Base-by-base conservation (phyloP, 2,113 vertebrate genomes). In the Crypturellus undulatus region DNA sequence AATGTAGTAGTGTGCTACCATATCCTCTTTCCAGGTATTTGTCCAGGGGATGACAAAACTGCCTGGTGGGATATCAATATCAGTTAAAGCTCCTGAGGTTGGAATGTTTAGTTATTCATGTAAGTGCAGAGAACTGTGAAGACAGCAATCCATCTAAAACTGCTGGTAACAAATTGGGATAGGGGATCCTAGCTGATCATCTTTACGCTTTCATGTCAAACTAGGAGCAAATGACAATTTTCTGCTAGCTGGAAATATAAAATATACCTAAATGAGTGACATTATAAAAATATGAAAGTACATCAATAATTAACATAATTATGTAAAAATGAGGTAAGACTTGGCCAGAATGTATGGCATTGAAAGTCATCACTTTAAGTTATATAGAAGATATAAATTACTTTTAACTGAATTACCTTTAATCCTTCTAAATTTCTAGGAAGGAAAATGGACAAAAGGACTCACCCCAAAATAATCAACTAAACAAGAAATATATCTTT, bases 1-100 rank as follows among this genome's bases (percentile, higher is more conserved):
- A 52, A 6, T 12, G 26, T 26, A 63, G 1, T 32, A 40, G 32
- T 56, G 12, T 78, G 36, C 42, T 71, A 8, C 8, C 1, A 0
- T 22, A 8, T 52, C 30, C 40, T 51, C 40, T 45, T 16, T 42
- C 14, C 13, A 86, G 79, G 56, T 12, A 17, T 3, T 11, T 45
- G 79, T 68, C 52, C 45, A 83, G 63, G 47, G 68, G 18, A 45
- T 45, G 68, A 71, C 32, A 94, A 64, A 93, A 38, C n/a, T 84
- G 64, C 16, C 28, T 92, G 54, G 51, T 25, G 42, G 18, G 42
- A 64, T 78, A 76, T 84, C 72, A 82, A 43, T 62, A 87, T 11
- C 71, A 52, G 15, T 60, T 5, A 43, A 36, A 82, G 49, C 17
- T 72, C n/a, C 67, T 76, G 47, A 51, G 45, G 49, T 49, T 75